Conservation (phyloP, 2,888 invertebrate genomes). For the Lycaena phlaeas region DNA sequence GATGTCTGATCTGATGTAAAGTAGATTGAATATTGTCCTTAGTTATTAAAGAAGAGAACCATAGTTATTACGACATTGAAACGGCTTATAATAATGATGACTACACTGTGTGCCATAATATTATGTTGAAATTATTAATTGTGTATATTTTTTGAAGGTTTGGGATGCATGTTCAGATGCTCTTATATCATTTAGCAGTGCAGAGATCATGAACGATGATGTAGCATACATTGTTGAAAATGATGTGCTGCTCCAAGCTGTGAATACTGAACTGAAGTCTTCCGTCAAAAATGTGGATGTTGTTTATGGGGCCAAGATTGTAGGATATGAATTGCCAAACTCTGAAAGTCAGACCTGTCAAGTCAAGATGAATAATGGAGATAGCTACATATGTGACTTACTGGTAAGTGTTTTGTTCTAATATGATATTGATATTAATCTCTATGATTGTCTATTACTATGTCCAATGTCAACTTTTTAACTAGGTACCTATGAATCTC, state of each 20-base stretch:
- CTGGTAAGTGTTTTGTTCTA: slow-evolving; percentile 74
- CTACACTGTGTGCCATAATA: too few species aligned
- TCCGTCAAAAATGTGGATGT: slow-evolving; percentile 75
- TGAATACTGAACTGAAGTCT: slow-evolving; percentile 73
- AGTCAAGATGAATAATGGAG: slow-evolving; percentile 77
- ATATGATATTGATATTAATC: too few species aligned
- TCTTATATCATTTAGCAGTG: slow-evolving; percentile 85
- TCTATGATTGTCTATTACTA: too few species aligned
- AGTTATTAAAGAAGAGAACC: too few species aligned
- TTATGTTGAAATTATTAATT: too few species aligned
- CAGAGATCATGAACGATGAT: slow-evolving; percentile 79
- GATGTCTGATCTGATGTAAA: too few species aligned
- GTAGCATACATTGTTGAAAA: slow-evolving; percentile 96
- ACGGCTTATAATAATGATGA: too few species aligned
- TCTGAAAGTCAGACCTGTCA: slow-evolving; percentile 32
- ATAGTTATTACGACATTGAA: too few species aligned
- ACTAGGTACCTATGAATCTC: too few species aligned
- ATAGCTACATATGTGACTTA: slow-evolving; percentile 76
- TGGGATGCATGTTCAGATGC: slow-evolving; percentile 96
- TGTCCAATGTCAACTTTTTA: too few species aligned
- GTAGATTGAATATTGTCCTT: too few species aligned
- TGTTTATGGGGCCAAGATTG: slow-evolving; percentile 79
- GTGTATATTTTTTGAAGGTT: too few species aligned
- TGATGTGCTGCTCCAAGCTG: slow-evolving; percentile 85
- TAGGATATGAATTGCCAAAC: slow-evolving; percentile 73